Conservation (phyloP, 2,888 invertebrate species). For the Leptarthrus brevirostris region DNA sequence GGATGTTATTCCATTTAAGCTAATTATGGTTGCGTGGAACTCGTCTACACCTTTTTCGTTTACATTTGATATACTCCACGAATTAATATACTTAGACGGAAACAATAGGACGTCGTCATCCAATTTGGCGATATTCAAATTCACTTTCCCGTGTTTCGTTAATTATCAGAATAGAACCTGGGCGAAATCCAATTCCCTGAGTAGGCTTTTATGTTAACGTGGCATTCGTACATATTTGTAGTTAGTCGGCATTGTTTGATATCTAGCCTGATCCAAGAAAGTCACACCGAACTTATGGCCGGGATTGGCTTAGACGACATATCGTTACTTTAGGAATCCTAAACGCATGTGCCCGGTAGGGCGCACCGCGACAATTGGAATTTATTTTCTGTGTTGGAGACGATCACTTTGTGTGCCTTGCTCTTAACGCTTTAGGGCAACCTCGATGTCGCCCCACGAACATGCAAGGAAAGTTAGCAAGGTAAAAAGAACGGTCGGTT, state of each 20-base stretch:
- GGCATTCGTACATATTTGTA: not conserved
- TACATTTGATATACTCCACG: not conserved
- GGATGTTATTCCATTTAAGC: slow-evolving; percentile 27
- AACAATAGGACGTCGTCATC: slow-evolving; percentile 12
- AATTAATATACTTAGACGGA: slow-evolving; percentile 2
- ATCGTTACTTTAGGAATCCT: slow-evolving; percentile 19
- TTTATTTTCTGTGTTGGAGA: slow-evolving; percentile 15
- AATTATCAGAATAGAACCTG: slow-evolving; percentile 24
- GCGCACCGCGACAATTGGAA: slow-evolving; percentile 40
- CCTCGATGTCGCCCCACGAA: not conserved
- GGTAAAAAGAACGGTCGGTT: not conserved
- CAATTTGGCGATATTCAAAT: slow-evolving; percentile 42
- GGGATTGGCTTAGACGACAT: not conserved
- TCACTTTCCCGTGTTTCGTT: slow-evolving; percentile 35
- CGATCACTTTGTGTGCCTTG: slow-evolving; percentile 1
- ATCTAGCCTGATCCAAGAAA: slow-evolving; percentile 9
- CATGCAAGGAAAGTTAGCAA: not conserved
- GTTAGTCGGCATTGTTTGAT: slow-evolving; percentile 25
- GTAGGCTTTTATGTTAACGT: not conserved
- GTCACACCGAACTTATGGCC: not conserved
- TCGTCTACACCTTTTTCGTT: not conserved
- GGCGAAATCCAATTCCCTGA: not conserved
- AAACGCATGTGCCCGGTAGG: slow-evolving; percentile 10
- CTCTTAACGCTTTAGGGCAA: not conserved
- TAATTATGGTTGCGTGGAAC: slow-evolving; percentile 16